phyloP scores from a whole-genome alignment of 2,113 vertebrate species.

The Indicator maculatus region DNA sequence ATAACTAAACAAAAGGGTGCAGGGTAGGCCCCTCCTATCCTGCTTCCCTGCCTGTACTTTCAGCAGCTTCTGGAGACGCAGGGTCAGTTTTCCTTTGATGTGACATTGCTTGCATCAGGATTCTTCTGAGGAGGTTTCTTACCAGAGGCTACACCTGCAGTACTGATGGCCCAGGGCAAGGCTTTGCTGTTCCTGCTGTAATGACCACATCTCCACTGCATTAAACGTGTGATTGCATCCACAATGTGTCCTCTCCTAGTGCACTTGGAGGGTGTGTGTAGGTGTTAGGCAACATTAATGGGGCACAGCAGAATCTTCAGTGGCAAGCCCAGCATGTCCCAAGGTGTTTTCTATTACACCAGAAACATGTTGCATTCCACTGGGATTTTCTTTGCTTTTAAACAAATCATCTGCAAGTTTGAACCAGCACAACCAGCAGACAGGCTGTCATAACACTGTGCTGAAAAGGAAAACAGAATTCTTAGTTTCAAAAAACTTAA shows the following conservation, averaged over 20 bases:
- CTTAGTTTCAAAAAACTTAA: neutral
- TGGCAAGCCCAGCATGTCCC: neutral
- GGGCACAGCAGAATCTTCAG: neutral
- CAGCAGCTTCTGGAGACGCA: neutral
- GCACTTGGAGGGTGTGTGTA: neutral
- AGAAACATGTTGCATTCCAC: neutral
- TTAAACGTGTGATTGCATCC: neutral
- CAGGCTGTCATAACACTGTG: neutral
- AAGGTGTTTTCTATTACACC: neutral
- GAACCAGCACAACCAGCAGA: neutral
- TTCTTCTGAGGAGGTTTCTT: neutral
- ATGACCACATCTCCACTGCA: neutral
- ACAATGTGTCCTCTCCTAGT: accelerated
- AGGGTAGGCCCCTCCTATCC: neutral
- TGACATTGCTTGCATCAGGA: neutral
- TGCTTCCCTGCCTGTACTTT: neutral
- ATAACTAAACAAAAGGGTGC: neutral
- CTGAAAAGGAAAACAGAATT: neutral
- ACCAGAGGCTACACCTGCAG: neutral
- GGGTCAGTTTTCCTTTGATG: neutral
- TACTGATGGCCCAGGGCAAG: neutral
- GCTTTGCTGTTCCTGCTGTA: neutral
- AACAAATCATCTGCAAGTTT: neutral
- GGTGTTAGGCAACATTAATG: neutral
- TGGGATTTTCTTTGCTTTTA: neutral